Conservation (phyloP, 2,113 vertebrate genomes). For the Corythoichthys intestinalis region DNA sequence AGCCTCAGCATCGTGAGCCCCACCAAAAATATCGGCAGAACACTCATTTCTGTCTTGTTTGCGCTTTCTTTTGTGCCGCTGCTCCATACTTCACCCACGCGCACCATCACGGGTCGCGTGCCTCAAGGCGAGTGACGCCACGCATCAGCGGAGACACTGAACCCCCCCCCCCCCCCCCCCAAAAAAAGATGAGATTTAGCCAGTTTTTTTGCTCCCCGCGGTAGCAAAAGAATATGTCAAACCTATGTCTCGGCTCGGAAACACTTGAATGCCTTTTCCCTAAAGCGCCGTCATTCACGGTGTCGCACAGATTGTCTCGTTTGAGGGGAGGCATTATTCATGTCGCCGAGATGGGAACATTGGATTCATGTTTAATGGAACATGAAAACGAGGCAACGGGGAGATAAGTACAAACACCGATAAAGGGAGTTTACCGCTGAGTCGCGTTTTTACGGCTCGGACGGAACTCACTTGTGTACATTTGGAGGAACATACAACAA, state of each 20-base stretch:
- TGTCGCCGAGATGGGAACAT: conserved; percentile 36
- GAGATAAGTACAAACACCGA: conserved; percentile 29
- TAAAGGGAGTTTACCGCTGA: conserved; percentile 13
- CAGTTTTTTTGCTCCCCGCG: conserved; percentile 27
- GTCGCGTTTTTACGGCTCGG: conserved; percentile 6
- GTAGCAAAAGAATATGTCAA: conserved; percentile 40
- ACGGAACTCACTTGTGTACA: background rate
- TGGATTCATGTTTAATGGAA: conserved; percentile 56
- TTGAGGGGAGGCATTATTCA: conserved; percentile 42
- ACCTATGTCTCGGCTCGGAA: conserved; percentile 16
- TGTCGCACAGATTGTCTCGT: conserved; percentile 14
- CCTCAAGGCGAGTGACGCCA: conserved; percentile 12
- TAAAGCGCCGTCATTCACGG: conserved; percentile 21
- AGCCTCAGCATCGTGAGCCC: no score
- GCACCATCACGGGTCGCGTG: conserved; percentile 9
- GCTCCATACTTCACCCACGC: conserved; percentile 9
- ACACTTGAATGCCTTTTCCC: conserved; percentile 13
- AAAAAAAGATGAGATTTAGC: conserved; percentile 23
- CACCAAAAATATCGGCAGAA: background rate
- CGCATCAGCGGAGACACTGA: conserved; percentile 5
- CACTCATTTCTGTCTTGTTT: conserved; percentile 2
- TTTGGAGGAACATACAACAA: background rate
- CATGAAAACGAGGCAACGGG: conserved; percentile 38
- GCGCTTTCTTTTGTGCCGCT: background rate
- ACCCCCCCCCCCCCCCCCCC: background rate